phyloP scores from a whole-genome alignment of 53 echinoderm and acorn worm genomes.

The Temnopleurus reevesii region DNA sequence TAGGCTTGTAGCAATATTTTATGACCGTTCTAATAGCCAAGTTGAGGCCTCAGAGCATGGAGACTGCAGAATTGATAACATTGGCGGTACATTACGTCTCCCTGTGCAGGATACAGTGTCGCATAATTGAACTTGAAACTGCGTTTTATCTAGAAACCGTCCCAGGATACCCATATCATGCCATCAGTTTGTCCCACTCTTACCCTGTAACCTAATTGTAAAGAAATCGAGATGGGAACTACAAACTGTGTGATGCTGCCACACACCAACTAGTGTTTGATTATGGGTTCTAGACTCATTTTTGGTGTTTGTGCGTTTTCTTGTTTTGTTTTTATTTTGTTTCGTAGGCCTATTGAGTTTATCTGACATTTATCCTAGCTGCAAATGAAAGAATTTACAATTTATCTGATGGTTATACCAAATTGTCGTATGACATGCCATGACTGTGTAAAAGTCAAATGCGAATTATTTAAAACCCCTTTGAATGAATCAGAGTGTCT shows the following conservation, averaged over 20 bases:
- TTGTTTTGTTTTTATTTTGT: no score
- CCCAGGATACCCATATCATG: not conserved
- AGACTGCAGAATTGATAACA: not conserved
- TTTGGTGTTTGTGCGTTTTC: no score
- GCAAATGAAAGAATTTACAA: no score
- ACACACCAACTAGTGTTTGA: not conserved
- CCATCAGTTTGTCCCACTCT: not conserved
- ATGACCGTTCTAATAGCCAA: not conserved
- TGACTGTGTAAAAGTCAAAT: no score
- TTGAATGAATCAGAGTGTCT: no score
- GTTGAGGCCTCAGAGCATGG: not conserved
- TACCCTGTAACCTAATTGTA: not conserved
- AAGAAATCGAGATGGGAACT: not conserved
- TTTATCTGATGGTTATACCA: no score
- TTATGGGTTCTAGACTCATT: not conserved
- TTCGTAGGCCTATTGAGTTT: no score
- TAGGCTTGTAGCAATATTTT: not conserved
- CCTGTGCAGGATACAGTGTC: not conserved
- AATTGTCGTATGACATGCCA: no score
- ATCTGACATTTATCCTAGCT: no score
- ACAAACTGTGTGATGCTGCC: not conserved
- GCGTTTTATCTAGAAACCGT: not conserved
- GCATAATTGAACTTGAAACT: not conserved
- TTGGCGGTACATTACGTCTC: not conserved
- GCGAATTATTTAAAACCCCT: no score